A percentile compares a stretch with the other conserved stretches of the same genome.
These are phyloP conservation scores for Bradysia coprophila DNA, from an alignment of 1,140 invertebrate species.

Conservation along the genomic window DNA sequence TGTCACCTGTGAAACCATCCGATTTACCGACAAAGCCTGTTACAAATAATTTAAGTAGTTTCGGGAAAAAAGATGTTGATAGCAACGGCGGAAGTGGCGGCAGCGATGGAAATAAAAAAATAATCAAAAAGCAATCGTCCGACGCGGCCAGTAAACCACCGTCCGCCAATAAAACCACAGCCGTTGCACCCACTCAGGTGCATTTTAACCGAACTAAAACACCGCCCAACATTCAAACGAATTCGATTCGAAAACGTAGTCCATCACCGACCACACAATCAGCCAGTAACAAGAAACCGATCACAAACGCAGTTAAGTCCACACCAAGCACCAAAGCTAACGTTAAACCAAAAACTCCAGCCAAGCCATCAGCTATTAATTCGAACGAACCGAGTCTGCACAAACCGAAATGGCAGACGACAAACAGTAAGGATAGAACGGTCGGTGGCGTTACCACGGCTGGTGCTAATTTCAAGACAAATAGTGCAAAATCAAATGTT, in stretches of 20 bases:
- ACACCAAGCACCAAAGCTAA: background rate
- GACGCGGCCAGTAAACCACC: constrained; percentile 5
- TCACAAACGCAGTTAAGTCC: background rate
- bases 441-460: constrained; percentile 21
- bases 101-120: background rate
- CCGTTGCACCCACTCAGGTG: constrained; percentile 4
- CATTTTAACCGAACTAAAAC: background rate
- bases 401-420: constrained; percentile 23
- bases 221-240: background rate
- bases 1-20: constrained; percentile 39
- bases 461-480: constrained; percentile 21
- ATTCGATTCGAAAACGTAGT: constrained; percentile 5
- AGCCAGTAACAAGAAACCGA: background rate
- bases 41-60: constrained; percentile 6
- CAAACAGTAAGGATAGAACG: constrained; percentile 26
- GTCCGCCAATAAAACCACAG: constrained; percentile 8
- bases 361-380: background rate
- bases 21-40: constrained; percentile 8
- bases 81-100: background rate
- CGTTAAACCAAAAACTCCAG: background rate
- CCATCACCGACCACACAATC: background rate
- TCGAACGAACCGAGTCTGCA: background rate
- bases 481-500: constrained; percentile 40
- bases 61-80: constrained; percentile 1
- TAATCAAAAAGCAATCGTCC: constrained; percentile 4